A percentile compares a stretch with the other conserved stretches of the same genome.
phyloP scores from a whole-genome alignment of 2,888 invertebrate species.

The Ectemnius lituratus region DNA sequence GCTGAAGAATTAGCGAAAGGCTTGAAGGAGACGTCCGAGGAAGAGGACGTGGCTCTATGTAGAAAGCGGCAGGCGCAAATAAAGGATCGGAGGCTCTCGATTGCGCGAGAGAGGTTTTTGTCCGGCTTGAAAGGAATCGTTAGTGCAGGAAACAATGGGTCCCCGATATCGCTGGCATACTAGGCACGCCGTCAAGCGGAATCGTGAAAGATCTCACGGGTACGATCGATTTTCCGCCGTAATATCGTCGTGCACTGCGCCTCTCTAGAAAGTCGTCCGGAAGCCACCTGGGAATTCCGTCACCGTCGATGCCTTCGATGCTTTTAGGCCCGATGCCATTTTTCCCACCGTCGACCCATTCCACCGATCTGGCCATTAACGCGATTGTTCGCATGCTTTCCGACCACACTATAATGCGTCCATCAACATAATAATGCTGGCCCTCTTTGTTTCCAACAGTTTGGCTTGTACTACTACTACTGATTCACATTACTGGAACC shows the following conservation, averaged over 20 bases:
- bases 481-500: neutral
- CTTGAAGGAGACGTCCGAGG: neutral
- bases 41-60: neutral
- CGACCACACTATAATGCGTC: constrained; percentile 2
- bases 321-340: constrained; percentile 25
- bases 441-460: constrained; percentile 9
- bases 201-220: constrained; percentile 1
- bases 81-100: constrained; percentile 1
- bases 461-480: neutral
- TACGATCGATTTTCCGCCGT: constrained; percentile 21
- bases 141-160: constrained; percentile 3
- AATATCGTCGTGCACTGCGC: constrained; percentile 13
- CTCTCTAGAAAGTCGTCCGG: constrained; percentile 31
- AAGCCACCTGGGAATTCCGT: constrained; percentile 37
- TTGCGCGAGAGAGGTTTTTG: constrained; percentile 17
- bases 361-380: constrained; percentile 24
- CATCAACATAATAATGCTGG: constrained; percentile 22
- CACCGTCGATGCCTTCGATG: constrained; percentile 33
- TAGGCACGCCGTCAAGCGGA: neutral
- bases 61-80: neutral
- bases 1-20: no score
- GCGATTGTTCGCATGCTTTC: constrained; percentile 26
- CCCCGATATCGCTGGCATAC: neutral
- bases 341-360: constrained; percentile 8
- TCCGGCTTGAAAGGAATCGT: constrained; percentile 19